These are phyloP conservation scores for Micronisus gabar DNA, from an alignment of 2,113 vertebrate genomes.

Conservation along the genomic window DNA sequence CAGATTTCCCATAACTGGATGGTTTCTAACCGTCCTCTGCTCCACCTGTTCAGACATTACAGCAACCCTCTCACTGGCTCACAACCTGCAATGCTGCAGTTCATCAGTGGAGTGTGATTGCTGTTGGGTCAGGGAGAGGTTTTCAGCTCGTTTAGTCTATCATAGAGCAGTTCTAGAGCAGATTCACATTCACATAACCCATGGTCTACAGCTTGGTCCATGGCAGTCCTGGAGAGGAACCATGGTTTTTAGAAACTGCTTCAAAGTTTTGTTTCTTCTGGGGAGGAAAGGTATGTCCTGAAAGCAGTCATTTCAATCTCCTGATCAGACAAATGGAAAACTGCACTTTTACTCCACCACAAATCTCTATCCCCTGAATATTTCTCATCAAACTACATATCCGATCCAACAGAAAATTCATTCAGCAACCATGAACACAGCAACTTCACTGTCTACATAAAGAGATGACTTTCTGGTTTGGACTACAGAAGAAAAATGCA, in stretches of 20 bases:
- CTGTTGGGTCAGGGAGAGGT: background rate
- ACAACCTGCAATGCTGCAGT: background rate
- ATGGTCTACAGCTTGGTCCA: background rate
- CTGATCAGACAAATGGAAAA: background rate
- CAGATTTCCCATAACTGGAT: conserved; percentile 1
- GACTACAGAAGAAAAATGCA: background rate
- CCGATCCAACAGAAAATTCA: background rate
- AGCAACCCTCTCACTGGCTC: background rate
- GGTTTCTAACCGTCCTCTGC: background rate
- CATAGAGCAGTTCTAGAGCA: background rate
- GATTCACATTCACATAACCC: background rate
- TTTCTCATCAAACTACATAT: background rate
- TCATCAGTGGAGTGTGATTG: background rate
- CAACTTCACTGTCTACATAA: background rate
- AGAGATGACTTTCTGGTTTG: background rate
- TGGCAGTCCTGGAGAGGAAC: background rate
- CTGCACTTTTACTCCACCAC: background rate
- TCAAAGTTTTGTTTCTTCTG: background rate
- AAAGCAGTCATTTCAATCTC: background rate
- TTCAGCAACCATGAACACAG: background rate
- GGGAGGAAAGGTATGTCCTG: background rate
- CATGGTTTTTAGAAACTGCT: background rate
- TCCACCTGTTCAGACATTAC: conserved; percentile 28
- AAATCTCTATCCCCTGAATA: background rate
- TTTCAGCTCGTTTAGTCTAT: background rate